Evolutionary conservation across 2,888 invertebrate genomes (phyloP), one percentile per base, ranked within the genome.

Genomic region (Chymomyza procnemis): DNA sequence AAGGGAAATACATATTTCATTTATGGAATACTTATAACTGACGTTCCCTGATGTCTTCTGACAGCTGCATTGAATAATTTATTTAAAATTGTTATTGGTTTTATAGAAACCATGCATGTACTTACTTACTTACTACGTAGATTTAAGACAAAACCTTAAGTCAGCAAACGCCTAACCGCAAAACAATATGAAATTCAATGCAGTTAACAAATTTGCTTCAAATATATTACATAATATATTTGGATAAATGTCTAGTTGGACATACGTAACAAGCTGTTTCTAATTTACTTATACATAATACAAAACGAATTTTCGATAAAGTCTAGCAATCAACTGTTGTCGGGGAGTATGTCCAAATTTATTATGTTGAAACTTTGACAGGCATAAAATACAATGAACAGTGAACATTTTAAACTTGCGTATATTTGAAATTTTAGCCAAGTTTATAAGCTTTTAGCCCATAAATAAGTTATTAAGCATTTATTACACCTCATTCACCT

Each of bases 401-500:
- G 0, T 12, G 12, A 41, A 41, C 9, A 9, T 41, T 12, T 41
- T 2, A 41, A 12, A 12, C 12, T 12, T 41, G 34, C 6, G 6
- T 26, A 26, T 8, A 41, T 41, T 41, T 41, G 12, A 9, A 41
- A 41, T 41, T 41, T 41, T 12, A 41, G 34, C 12, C 34, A 41
- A 41, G 34, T 41, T 41, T 41, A 41, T 41, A 9, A 41, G 58
- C 55, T 67, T 60, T 61, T 9, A 61, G 61, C 66, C 66, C 67
- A 69, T 79, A 74, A 77, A 81, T 79, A 77, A 76, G 69, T 74
- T 66, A 79, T 70, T 69, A 68, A 61, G 65, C 61, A 69, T 75
- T 81, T 75, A 75, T 81, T 73, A 67, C 71, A 73, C 68, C 75
- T 70, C 69, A 63, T 61, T 75, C 54, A 16, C 22, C 22, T 50